phyloP scores from a whole-genome alignment of 1,140 invertebrate genomes.

The Drosophila varians region DNA sequence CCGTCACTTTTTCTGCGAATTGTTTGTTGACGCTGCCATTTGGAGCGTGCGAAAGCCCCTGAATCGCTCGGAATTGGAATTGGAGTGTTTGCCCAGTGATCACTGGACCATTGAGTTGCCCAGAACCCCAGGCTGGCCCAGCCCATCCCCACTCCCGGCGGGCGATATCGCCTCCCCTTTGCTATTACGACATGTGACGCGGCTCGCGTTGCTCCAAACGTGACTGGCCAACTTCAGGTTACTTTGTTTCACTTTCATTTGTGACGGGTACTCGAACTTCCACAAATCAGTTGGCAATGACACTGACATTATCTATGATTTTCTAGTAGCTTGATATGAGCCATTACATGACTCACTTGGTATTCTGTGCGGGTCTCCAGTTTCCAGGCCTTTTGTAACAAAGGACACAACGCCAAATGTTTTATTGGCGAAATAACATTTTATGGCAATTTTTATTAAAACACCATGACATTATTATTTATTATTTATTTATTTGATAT shows the following conservation, averaged over 20 bases:
- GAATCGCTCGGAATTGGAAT: slow-evolving; percentile 1
- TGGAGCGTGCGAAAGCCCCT: slow-evolving; percentile 59
- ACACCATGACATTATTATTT: neutral
- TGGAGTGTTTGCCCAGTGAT: slow-evolving; percentile 6
- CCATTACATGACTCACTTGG: neutral
- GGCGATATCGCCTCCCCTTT: neutral
- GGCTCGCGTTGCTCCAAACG: slow-evolving; percentile 64
- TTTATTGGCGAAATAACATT: neutral
- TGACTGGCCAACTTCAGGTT: slow-evolving; percentile 48
- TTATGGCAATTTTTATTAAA: neutral
- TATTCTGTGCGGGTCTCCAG: neutral
- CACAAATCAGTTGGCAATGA: slow-evolving; percentile 24
- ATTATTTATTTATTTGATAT: neutral
- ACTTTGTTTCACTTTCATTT: slow-evolving; percentile 35
- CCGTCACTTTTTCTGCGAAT: slow-evolving; percentile 18
- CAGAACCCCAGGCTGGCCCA: neutral
- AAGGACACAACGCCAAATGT: neutral
- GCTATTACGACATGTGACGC: slow-evolving; percentile 28
- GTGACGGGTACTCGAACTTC: slow-evolving; percentile 21
- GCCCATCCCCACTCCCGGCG: neutral
- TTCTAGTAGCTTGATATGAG: neutral
- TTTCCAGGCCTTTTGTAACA: neutral
- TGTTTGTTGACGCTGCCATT: slow-evolving; percentile 38
- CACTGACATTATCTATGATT: slow-evolving; percentile 9
- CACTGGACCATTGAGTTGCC: slow-evolving; percentile 11